These are phyloP conservation scores for Squalus acanthias DNA, from an alignment of 2,797 vertebrate genomes.

Conservation along the genomic window DNA sequence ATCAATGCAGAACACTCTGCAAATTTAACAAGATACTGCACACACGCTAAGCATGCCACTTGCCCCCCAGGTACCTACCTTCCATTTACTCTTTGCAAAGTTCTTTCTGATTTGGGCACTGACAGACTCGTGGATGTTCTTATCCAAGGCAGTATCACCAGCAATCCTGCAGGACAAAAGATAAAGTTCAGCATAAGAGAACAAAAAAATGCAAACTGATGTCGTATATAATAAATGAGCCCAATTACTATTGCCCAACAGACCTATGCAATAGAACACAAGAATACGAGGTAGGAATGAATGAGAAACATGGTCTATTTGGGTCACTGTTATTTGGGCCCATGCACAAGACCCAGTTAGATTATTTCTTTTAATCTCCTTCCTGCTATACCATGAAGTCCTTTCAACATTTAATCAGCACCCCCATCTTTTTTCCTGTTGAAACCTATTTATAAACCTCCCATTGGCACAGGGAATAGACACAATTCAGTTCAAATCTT, in stretches of 20 bases:
- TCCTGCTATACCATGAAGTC: background rate
- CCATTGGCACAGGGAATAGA: background rate
- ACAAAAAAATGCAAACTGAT: background rate
- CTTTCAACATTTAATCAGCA: background rate
- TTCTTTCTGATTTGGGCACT: slow-evolving; percentile 97
- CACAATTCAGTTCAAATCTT: slow-evolving; percentile 41
- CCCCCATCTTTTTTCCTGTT: background rate
- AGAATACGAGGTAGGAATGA: background rate
- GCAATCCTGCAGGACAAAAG: slow-evolving; percentile 70
- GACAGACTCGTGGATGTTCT: slow-evolving; percentile 97
- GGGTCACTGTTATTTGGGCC: background rate
- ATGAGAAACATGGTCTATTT: background rate
- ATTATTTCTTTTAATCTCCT: background rate
- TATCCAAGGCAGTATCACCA: slow-evolving; percentile 88
- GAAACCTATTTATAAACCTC: background rate
- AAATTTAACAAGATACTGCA: background rate
- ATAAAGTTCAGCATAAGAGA: background rate
- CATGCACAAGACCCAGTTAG: background rate
- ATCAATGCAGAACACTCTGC: background rate
- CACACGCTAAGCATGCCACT: background rate
- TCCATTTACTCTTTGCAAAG: slow-evolving; percentile 97
- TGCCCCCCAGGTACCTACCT: slow-evolving; percentile 59
- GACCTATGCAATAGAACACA: background rate
- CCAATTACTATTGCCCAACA: background rate
- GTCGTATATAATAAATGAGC: background rate